phyloP scores from a whole-genome alignment of 2,888 invertebrate species.

The Agrilus biguttatus region DNA sequence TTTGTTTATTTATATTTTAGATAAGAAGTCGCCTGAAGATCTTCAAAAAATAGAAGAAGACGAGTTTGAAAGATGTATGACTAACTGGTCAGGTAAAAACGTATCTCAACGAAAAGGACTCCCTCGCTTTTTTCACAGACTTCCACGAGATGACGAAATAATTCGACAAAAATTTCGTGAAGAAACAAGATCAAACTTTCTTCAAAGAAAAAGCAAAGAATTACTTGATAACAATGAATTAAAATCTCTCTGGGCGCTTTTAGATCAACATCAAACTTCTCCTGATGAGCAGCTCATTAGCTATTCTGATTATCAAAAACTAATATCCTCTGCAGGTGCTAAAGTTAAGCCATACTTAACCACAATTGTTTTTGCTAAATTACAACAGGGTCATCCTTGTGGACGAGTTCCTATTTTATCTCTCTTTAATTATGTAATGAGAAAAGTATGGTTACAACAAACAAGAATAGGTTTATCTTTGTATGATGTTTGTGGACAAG shows the following conservation, averaged over 20 bases:
- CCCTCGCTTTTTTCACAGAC: conserved; percentile 61
- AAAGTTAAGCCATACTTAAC: conserved; percentile 56
- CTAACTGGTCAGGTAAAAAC: conserved; percentile 25
- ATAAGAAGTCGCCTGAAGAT: conserved; percentile 18
- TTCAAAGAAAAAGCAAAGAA: conserved; percentile 73
- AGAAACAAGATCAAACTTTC: conserved; percentile 74
- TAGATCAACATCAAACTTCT: conserved; percentile 67
- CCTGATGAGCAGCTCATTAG: conserved; percentile 74
- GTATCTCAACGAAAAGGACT: conserved; percentile 40
- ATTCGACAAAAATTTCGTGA: conserved; percentile 70
- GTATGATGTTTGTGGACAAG: conserved; percentile 83
- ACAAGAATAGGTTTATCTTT: conserved; percentile 85
- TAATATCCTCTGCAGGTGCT: conserved; percentile 54
- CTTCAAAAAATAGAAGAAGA: conserved; percentile 37
- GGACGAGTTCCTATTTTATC: conserved; percentile 80
- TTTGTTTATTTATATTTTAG: too few species aligned
- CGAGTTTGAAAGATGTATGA: conserved; percentile 33
- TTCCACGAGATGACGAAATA: conserved; percentile 64
- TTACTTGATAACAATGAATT: conserved; percentile 78
- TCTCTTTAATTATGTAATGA: conserved; percentile 89
- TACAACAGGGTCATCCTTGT: conserved; percentile 73
- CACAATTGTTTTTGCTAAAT: conserved; percentile 72
- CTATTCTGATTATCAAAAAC: conserved; percentile 72
- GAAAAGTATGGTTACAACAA: conserved; percentile 89
- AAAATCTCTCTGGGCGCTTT: conserved; percentile 63